Percentiles rank a stretch among this genome's conserved stretches.
Conservation (phyloP, 2,797 vertebrate species). For the Danio jaintianensis region DNA sequence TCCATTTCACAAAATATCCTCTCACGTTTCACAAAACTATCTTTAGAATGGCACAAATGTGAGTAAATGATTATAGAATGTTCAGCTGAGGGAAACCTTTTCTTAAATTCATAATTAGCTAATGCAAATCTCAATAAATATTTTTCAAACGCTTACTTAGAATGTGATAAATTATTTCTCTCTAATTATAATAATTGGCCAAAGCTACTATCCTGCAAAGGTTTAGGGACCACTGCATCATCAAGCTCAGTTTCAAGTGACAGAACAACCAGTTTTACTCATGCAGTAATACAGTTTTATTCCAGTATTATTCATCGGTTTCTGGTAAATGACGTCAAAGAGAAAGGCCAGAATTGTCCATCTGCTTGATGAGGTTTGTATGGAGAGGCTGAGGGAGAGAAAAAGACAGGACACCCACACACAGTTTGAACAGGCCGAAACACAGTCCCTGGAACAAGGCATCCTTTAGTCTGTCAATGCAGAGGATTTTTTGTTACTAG, state of each 20-base stretch:
- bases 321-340: slow-evolving; percentile 22
- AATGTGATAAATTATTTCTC: neutral
- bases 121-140: neutral
- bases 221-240: slow-evolving; percentile 49
- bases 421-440: slow-evolving; percentile 69
- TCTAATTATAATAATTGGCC: neutral
- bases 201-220: slow-evolving; percentile 24
- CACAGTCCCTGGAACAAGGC: slow-evolving; percentile 65
- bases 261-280: slow-evolving; percentile 35
- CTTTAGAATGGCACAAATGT: neutral
- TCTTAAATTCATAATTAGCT: neutral
- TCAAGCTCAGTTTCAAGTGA: slow-evolving; percentile 30
- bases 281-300: slow-evolving; percentile 49
- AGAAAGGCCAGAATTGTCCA: slow-evolving; percentile 20
- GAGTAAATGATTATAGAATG: neutral
- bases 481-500: neutral
- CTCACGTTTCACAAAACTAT: neutral
- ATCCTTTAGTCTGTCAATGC: slow-evolving; percentile 32
- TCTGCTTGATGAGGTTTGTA: slow-evolving; percentile 46
- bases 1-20: neutral
- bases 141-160: neutral
- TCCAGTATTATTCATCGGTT: slow-evolving; percentile 5
- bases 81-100: neutral
- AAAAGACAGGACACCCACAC: slow-evolving; percentile 69
- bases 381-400: slow-evolving; percentile 70